Conservation (phyloP, 1,140 invertebrate genomes). For the Trachymyrmex septentrionalis region DNA sequence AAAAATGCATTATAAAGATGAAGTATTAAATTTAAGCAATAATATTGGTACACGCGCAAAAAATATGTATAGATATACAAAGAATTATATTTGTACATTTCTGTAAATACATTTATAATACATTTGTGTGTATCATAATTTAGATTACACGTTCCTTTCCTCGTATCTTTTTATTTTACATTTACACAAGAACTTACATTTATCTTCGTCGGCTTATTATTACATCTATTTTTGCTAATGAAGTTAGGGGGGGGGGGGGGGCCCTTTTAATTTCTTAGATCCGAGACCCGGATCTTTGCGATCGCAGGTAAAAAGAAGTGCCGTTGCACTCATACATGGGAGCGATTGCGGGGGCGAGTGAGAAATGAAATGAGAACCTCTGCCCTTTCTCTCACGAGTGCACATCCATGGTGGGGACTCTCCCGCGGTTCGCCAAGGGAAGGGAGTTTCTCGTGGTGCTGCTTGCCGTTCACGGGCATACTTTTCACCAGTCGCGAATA, state of each 20-base stretch:
- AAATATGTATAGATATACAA: background rate
- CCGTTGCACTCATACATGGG: constrained; percentile 11
- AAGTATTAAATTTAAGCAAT: background rate
- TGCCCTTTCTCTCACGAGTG: constrained; percentile 84
- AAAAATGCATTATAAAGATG: background rate
- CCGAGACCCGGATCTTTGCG: constrained; percentile 26
- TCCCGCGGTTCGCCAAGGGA: constrained; percentile 38
- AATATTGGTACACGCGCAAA: background rate
- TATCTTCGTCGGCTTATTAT: background rate
- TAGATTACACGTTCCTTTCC: background rate
- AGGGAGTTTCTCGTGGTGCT: constrained; percentile 70
- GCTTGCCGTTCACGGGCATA: constrained; percentile 76
- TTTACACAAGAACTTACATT: background rate
- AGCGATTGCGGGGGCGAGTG: constrained; percentile 48
- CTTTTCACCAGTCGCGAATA: constrained; percentile 82
- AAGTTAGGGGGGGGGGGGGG: background rate
- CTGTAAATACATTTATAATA: background rate
- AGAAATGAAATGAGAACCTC: constrained; percentile 66
- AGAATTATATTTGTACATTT: background rate
- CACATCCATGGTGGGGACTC: constrained; percentile 74
- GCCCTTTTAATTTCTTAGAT: constrained; percentile 22
- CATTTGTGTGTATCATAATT: background rate
- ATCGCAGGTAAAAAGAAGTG: background rate
- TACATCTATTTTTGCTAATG: background rate
- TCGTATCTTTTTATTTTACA: background rate